Conservation (phyloP, 2,888 invertebrate genomes). For the Tanytarsus gracilentus region DNA sequence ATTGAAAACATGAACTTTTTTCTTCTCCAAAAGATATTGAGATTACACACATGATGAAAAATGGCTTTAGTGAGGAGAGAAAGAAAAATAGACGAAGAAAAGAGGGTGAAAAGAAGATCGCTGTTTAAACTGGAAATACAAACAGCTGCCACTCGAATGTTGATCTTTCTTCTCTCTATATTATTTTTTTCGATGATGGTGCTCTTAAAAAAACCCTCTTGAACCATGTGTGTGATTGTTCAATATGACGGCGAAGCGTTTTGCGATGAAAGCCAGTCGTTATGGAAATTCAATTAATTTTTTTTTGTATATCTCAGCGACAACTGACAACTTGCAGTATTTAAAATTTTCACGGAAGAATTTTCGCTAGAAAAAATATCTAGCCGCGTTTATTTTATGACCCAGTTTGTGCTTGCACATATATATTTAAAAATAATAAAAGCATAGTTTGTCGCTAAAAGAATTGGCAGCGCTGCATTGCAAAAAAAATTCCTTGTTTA, state of each 20-base stretch:
- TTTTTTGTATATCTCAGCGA: neutral
- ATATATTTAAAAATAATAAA: too few species aligned
- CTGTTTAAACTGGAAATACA: slow-evolving; percentile 9
- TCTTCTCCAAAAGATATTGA: too few species aligned
- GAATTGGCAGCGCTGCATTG: too few species aligned
- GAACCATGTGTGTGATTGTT: neutral
- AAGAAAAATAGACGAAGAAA: slow-evolving; percentile 3
- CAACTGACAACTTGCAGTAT: neutral
- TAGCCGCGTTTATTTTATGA: too few species aligned
- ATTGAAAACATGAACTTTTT: slow-evolving; percentile 14
- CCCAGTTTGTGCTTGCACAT: too few species aligned
- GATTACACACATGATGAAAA: slow-evolving; percentile 2
- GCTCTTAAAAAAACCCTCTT: neutral
- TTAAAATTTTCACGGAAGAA: neutral
- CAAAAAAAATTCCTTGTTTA: too few species aligned
- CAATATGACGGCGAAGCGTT: too few species aligned
- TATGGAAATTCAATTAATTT: neutral
- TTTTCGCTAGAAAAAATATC: neutral
- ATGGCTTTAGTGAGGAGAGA: neutral
- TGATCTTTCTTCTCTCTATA: slow-evolving; percentile 10
- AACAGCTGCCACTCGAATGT: slow-evolving; percentile 27
- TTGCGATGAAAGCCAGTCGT: too few species aligned
- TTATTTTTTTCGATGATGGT: too few species aligned
- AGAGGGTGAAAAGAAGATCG: slow-evolving; percentile 28
- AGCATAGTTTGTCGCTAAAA: too few species aligned